phyloP scores from a whole-genome alignment of 2,888 invertebrate species.

The Micropterix aruncella region DNA sequence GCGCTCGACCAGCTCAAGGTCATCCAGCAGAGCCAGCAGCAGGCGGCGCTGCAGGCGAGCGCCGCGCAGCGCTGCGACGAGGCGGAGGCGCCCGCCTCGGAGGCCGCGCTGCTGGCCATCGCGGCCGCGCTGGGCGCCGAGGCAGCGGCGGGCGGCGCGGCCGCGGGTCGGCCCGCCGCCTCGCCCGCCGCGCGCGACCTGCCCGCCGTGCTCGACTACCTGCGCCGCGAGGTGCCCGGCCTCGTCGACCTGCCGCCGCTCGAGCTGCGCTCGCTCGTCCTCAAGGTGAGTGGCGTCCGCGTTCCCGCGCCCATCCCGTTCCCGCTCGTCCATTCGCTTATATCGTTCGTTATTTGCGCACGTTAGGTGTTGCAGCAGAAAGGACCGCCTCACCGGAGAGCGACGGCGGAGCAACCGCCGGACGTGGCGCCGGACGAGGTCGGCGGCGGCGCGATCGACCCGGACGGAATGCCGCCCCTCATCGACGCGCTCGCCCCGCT shows the following conservation, averaged over 20 bases:
- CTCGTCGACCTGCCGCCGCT: constrained; percentile 35
- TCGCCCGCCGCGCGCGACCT: constrained; percentile 35
- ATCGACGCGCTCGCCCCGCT: too few species aligned
- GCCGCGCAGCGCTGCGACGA: constrained; percentile 20
- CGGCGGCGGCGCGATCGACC: constrained; percentile 15
- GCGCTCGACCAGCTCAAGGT: constrained; percentile 22
- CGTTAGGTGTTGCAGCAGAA: constrained; percentile 16
- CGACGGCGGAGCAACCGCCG: constrained; percentile 10
- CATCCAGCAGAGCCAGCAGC: constrained; percentile 20
- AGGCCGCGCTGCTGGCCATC: constrained; percentile 2
- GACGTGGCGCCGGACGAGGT: background rate
- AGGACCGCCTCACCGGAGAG: constrained; percentile 15
- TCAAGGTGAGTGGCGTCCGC: constrained; percentile 21
- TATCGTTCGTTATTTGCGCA: background rate
- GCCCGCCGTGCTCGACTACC: constrained; percentile 43
- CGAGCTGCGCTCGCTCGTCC: constrained; percentile 33
- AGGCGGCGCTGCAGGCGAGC: constrained; percentile 14
- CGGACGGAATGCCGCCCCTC: too few species aligned
- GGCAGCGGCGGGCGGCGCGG: constrained; percentile 3
- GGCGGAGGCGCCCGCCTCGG: constrained; percentile 16
- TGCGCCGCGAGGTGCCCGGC: constrained; percentile 41
- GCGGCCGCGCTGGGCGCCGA: constrained; percentile 7
- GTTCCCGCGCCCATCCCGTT: background rate
- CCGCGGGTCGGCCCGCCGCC: constrained; percentile 14
- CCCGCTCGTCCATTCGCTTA: background rate